phyloP scores from a whole-genome alignment of 2,888 invertebrate genomes.

The Polyommatus iphigenia region DNA sequence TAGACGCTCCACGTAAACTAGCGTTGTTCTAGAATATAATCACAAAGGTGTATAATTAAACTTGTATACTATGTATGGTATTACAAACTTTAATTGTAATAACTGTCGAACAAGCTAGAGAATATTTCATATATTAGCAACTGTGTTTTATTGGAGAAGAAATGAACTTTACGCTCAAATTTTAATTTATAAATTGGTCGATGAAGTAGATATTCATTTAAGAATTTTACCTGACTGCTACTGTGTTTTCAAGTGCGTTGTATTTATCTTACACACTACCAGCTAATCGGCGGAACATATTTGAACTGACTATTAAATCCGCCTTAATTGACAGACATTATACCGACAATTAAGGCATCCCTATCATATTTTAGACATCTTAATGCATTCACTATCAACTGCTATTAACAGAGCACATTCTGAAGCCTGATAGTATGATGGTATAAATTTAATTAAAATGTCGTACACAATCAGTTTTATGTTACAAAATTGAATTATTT shows the following conservation, averaged over 20 bases:
- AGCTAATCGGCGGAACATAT: background rate
- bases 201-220: too few relatives aligned
- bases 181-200: too few relatives aligned
- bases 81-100: background rate
- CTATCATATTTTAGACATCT: background rate
- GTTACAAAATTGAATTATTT: background rate
- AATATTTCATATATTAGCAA: too few relatives aligned
- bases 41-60: background rate
- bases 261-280: background rate
- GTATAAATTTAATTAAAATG: background rate
- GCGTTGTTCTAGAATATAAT: background rate
- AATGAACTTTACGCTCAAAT: too few relatives aligned
- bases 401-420: background rate
- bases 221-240: too few relatives aligned
- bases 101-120: too few relatives aligned
- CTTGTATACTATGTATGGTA: background rate
- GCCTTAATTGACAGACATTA: background rate
- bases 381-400: background rate
- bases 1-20: background rate
- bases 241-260: too few relatives aligned
- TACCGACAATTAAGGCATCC: background rate
- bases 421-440: background rate
- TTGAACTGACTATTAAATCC: too few relatives aligned
- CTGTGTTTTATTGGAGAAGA: too few relatives aligned
- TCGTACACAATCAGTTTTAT: background rate